Evolutionary conservation across 2,888 invertebrate species (phyloP).

Genomic region (Heliconius sara): DNA sequence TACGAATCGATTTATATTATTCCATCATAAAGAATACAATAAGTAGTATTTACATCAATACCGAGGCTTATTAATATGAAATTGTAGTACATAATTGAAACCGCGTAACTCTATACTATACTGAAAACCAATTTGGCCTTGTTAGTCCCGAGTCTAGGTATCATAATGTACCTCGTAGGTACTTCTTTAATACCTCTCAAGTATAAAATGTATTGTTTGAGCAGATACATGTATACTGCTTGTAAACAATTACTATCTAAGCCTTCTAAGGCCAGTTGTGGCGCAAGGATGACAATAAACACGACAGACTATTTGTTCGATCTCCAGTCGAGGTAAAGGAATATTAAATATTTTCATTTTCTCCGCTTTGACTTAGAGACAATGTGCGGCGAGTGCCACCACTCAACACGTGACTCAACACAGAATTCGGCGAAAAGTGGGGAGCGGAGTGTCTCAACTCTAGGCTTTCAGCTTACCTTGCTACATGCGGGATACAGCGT

Average conservation of each 20-base stretch:
- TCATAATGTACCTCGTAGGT: neutral
- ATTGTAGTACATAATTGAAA: constrained; percentile 42
- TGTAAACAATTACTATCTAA: too few relatives aligned
- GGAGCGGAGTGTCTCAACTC: too few relatives aligned
- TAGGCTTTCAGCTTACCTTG: too few relatives aligned
- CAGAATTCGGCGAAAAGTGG: too few relatives aligned
- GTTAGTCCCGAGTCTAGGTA: constrained; percentile 25
- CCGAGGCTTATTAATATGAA: constrained; percentile 6
- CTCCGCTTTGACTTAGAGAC: neutral
- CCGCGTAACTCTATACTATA: constrained; percentile 34
- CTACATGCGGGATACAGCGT: too few relatives aligned
- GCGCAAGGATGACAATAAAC: too few relatives aligned
- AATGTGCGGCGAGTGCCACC: neutral
- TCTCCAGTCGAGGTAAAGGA: neutral
- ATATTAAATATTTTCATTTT: neutral
- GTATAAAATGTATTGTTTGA: neutral
- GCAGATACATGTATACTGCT: too few relatives aligned
- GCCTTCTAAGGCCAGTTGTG: too few relatives aligned
- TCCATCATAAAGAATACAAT: constrained; percentile 4
- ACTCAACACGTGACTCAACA: too few relatives aligned
- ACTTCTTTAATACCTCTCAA: constrained; percentile 11
- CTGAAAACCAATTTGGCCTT: constrained; percentile 40
- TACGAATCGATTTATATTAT: neutral
- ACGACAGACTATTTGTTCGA: neutral
- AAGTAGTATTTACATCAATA: constrained; percentile 12